Evolutionary conservation across 2,888 invertebrate species (phyloP), one percentile per base, ranked within the genome.

Genomic region (Periphyllus acericola): DNA sequence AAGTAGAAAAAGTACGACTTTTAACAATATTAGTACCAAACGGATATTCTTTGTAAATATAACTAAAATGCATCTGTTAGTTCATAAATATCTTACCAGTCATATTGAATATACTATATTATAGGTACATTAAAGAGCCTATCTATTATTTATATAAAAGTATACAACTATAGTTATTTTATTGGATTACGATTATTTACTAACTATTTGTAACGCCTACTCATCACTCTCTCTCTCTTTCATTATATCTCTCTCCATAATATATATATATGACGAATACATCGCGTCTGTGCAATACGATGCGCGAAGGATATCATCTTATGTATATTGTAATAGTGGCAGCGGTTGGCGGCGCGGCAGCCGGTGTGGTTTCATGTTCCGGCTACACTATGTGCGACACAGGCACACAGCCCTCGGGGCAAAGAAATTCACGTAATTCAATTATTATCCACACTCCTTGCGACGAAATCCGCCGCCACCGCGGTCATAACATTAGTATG

Each of bases 401-500:
- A 6, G 25, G 11, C 3, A 36, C 21, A 3, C 25, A 11, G 14
- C n/a, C 36, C 83, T 29, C 19, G 52, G 82, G 34, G 71, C 34
- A 55, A 83, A 75, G 74, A 83, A 60, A 83, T 83, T 40, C 60
- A 21, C 75, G 84, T 76, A 76, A 76, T 84, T 84, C 66, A 76
- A 76, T 84, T 84, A 84, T 75, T 66, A 74, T 74, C 72, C 55
- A 60, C 14, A n/a, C 32, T 29, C 34, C n/a, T 60, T 25, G 36
- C 76, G 32, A 32, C 29, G 4, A 75, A 60, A 80, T 74, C 21
- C 79, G 5, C 60, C 25, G 40, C 29, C 25, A 32, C 29, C 32
- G 32, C 32, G 36, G 79, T 72, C 60, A 46, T 32, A 25, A 81
- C 40, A 87, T 87, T 87, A 87, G 80, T 87, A 87, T 87, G 87